Evolutionary conservation across 2,888 invertebrate genomes (phyloP).

Genomic region (Rhorus exstirpatorius): DNA sequence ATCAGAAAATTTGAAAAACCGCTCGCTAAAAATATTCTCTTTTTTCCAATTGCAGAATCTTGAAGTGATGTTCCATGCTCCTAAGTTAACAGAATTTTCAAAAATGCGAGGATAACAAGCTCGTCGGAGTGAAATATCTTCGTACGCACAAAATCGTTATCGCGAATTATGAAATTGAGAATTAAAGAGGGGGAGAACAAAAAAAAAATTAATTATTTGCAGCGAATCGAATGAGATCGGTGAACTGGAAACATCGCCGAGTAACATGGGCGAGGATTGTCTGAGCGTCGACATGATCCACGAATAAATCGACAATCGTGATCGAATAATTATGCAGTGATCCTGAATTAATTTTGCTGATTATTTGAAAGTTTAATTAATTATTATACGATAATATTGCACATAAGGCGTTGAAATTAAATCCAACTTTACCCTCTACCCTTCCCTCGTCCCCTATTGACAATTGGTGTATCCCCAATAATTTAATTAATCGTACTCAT

Average conservation of each 20-base stretch:
- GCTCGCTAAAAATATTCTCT: neutral
- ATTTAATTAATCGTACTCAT: constrained; percentile 65
- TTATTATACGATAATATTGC: constrained; percentile 51
- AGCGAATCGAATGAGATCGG: constrained; percentile 94
- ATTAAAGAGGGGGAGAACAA: too few species aligned
- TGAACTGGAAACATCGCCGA: constrained; percentile 93
- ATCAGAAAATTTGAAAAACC: too few species aligned
- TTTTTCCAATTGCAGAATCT: neutral
- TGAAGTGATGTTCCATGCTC: neutral
- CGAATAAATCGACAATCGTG: constrained; percentile 85
- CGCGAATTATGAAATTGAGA: neutral
- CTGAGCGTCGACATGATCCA: constrained; percentile 90
- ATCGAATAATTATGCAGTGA: constrained; percentile 70
- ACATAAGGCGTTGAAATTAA: constrained; percentile 40
- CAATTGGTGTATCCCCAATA: constrained; percentile 57
- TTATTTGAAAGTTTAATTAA: constrained; percentile 51
- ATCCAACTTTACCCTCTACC: neutral
- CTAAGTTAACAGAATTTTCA: neutral
- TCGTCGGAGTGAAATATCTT: too few species aligned
- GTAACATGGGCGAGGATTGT: constrained; percentile 93
- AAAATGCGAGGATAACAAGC: neutral
- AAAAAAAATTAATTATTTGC: constrained; percentile 81
- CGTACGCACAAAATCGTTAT: neutral
- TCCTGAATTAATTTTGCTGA: constrained; percentile 36
- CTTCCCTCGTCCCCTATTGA: constrained; percentile 20